A percentile compares a stretch with the other conserved stretches of the same genome.
Evolutionary conservation across 2,113 vertebrate genomes (phyloP).

Genomic region (Brachypodius melanocephalos): DNA sequence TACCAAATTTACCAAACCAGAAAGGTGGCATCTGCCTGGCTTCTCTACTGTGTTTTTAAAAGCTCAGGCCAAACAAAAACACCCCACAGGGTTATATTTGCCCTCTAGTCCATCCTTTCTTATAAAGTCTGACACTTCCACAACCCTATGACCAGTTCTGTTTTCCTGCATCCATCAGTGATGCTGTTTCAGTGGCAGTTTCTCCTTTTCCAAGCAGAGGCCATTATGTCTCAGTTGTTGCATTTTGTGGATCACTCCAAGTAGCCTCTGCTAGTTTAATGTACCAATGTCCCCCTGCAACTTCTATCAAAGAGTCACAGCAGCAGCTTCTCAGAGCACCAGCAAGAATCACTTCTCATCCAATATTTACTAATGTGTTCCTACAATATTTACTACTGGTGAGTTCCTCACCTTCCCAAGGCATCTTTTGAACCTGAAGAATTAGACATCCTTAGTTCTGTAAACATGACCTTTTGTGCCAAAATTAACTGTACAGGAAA

Average conservation of each 20-base stretch:
- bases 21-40: background rate
- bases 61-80: background rate
- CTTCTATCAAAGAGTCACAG: background rate
- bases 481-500: too few relatives aligned
- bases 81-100: background rate
- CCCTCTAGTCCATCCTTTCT: background rate
- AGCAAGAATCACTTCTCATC: background rate
- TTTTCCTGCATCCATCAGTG: background rate
- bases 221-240: background rate
- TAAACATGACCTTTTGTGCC: too few relatives aligned
- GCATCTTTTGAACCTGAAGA: too few relatives aligned
- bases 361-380: background rate
- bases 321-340: background rate
- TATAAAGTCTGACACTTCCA: background rate
- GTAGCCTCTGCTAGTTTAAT: background rate
- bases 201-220: background rate
- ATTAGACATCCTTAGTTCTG: too few relatives aligned
- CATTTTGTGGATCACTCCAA: background rate
- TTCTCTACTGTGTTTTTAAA: background rate
- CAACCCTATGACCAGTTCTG: background rate
- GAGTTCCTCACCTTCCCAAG: too few relatives aligned
- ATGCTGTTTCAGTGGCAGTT: background rate
- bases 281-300: background rate
- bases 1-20: background rate
- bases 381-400: too few relatives aligned